These are phyloP conservation scores for Scaptomyza reducta DNA, from an alignment of 2,888 invertebrate species.

Conservation along the genomic window DNA sequence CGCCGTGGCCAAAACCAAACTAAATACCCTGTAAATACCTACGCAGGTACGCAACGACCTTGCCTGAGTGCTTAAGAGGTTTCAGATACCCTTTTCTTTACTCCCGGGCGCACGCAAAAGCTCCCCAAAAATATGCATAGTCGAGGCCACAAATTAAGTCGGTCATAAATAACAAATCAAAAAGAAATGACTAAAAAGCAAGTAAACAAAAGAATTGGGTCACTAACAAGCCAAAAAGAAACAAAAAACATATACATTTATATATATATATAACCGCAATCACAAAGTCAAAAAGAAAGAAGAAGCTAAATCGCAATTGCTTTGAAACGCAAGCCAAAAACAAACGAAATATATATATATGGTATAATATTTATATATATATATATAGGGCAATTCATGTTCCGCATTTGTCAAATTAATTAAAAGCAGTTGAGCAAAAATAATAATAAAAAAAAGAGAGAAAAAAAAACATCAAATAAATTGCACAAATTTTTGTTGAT, in stretches of 20 bases:
- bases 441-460: slow-evolving; percentile 2
- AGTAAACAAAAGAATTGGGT: slow-evolving; percentile 71
- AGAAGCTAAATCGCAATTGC: slow-evolving; percentile 64
- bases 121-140: slow-evolving; percentile 63
- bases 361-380: background rate
- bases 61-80: no score
- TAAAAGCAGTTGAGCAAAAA: slow-evolving; percentile 62
- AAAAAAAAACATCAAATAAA: slow-evolving; percentile 68
- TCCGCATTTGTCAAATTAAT: slow-evolving; percentile 63
- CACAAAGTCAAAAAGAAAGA: slow-evolving; percentile 15
- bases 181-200: slow-evolving; percentile 73
- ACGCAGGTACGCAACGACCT: background rate
- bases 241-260: slow-evolving; percentile 14
- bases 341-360: slow-evolving; percentile 2
- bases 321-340: slow-evolving; percentile 52
- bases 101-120: slow-evolving; percentile 1
- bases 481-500: slow-evolving; percentile 58
- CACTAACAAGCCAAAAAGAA: slow-evolving; percentile 69
- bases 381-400: slow-evolving; percentile 24
- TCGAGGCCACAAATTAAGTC: slow-evolving; percentile 68
- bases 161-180: slow-evolving; percentile 77
- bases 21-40: slow-evolving; percentile 18
- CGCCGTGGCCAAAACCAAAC: slow-evolving; percentile 57
- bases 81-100: background rate
- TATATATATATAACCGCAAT: slow-evolving; percentile 14